A percentile compares a stretch with the other conserved stretches of the same genome.
Evolutionary conservation across 2,113 vertebrate species (phyloP).

Genomic region (Cebidichthys violaceus): DNA sequence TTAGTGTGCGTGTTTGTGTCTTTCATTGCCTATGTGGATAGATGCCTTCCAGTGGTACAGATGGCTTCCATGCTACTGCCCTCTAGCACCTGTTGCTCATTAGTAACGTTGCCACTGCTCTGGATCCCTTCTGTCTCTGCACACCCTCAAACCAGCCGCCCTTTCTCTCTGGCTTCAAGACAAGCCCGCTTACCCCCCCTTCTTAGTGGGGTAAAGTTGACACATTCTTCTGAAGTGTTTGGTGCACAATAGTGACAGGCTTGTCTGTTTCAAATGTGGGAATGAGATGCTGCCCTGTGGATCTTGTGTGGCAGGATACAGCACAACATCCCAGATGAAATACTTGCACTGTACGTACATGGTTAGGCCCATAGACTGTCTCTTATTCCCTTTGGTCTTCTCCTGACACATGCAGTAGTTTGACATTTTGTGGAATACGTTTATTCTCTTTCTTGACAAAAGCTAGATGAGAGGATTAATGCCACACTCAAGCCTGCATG

Average conservation of each 20-base stretch:
- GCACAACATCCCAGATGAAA: conserved; percentile 30
- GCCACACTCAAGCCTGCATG: neutral
- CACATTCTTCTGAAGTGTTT: conserved; percentile 66
- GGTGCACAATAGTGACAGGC: conserved; percentile 64
- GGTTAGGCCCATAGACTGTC: neutral
- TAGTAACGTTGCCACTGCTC: conserved; percentile 76
- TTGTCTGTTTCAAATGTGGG: conserved; percentile 62
- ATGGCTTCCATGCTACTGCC: conserved; percentile 70
- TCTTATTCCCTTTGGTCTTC: conserved; percentile 7
- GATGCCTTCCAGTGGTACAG: conserved; percentile 68
- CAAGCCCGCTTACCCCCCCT: conserved; percentile 30
- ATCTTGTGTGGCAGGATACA: neutral
- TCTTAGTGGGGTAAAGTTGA: conserved; percentile 75
- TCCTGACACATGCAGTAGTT: conserved; percentile 13
- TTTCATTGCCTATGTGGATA: conserved; percentile 54
- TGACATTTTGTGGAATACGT: conserved; percentile 1
- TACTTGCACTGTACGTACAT: neutral
- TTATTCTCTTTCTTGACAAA: neutral
- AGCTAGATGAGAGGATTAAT: conserved; percentile 12
- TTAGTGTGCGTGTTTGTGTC: conserved; percentile 67
- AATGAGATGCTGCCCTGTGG: conserved; percentile 50
- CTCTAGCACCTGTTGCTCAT: conserved; percentile 81
- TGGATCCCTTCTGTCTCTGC: conserved; percentile 59
- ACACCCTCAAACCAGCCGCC: conserved; percentile 33
- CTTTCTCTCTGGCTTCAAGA: conserved; percentile 49